Evolutionary conservation across 2,888 invertebrate species (phyloP).

Genomic region (Tinea semifulvella): DNA sequence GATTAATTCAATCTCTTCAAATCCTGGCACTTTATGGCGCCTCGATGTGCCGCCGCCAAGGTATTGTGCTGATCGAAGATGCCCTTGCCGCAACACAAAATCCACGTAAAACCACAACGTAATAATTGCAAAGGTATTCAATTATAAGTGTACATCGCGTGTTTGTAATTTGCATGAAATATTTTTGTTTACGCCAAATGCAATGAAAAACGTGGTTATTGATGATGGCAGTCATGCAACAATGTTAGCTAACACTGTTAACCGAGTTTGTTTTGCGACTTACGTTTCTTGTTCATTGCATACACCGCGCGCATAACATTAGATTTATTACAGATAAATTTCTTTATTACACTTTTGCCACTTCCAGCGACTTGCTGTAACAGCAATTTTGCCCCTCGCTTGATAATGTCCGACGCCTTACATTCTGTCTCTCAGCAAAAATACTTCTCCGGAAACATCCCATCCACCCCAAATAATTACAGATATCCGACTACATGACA

Average conservation of each 20-base stretch:
- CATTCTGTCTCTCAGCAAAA: neutral
- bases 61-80: too few relatives aligned
- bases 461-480: too few relatives aligned
- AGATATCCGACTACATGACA: too few relatives aligned
- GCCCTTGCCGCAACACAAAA: too few relatives aligned
- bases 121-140: neutral
- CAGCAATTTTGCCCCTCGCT: neutral
- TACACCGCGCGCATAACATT: slow-evolving; percentile 13
- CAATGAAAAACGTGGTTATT: slow-evolving; percentile 8
- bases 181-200: slow-evolving; percentile 12
- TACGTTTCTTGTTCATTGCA: slow-evolving; percentile 6
- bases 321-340: slow-evolving; percentile 15
- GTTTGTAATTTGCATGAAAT: slow-evolving; percentile 5
- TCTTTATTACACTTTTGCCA: slow-evolving; percentile 16
- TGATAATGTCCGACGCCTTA: neutral
- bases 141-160: slow-evolving; percentile 1
- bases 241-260: neutral
- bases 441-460: too few relatives aligned
- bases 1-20: slow-evolving; percentile 11
- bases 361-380: neutral
- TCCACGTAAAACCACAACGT: too few relatives aligned
- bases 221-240: slow-evolving; percentile 8
- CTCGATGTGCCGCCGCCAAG: neutral
- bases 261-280: slow-evolving; percentile 8
- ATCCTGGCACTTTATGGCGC: neutral